phyloP scores from a whole-genome alignment of 2,797 vertebrate species.

The Paratrypauchen microcephalus region DNA sequence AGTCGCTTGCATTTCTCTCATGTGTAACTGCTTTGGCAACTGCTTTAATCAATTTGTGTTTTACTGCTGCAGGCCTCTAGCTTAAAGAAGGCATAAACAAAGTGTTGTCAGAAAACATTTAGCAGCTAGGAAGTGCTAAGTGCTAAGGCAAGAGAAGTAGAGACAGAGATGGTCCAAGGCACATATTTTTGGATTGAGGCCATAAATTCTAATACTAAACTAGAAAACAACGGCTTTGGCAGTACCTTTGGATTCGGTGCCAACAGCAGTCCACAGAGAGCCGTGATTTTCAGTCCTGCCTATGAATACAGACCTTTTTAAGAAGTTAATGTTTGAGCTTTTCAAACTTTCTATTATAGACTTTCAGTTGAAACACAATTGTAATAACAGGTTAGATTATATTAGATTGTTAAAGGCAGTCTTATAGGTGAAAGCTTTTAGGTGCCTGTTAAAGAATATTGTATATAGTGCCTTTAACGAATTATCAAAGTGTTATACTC shows the following conservation, averaged over 20 bases:
- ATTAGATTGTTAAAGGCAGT: not conserved
- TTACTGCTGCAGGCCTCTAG: constrained; percentile 31
- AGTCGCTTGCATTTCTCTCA: constrained; percentile 42
- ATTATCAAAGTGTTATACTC: too few relatives aligned
- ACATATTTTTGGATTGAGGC: constrained; percentile 21
- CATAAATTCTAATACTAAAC: constrained; percentile 29
- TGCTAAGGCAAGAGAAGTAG: constrained; percentile 19
- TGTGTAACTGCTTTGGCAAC: constrained; percentile 33
- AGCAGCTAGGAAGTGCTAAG: constrained; percentile 21
- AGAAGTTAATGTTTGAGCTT: not conserved
- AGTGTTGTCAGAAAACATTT: constrained; percentile 30
- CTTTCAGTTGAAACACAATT: not conserved
- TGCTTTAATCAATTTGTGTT: constrained; percentile 44
- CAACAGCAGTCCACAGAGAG: constrained; percentile 32
- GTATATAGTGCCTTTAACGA: too few relatives aligned
- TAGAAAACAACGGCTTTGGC: constrained; percentile 27
- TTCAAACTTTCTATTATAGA: constrained; percentile 6
- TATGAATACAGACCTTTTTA: constrained; percentile 7
- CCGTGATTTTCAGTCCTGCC: constrained; percentile 19
- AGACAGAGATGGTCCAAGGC: constrained; percentile 17
- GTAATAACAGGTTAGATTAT: not conserved
- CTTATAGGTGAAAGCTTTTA: not conserved
- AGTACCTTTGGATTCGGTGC: constrained; percentile 27
- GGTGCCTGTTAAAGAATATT: not conserved
- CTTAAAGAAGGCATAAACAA: constrained; percentile 45